Conservation (phyloP, 2,797 vertebrate species). For the Labeo calbasu region DNA sequence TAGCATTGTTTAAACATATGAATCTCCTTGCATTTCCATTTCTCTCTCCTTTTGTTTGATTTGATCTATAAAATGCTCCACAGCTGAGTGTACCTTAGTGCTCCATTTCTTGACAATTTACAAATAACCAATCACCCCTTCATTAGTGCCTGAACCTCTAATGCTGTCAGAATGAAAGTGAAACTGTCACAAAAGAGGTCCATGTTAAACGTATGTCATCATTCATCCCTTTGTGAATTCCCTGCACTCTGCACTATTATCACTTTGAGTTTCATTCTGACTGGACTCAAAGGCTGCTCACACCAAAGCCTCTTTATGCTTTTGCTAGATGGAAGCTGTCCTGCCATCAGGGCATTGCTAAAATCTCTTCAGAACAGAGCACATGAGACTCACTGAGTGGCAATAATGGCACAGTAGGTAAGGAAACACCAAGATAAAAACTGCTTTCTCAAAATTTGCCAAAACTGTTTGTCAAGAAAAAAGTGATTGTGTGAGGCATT, state of each 20-base stretch:
- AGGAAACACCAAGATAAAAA: constrained; percentile 17
- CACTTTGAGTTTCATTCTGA: constrained; percentile 31
- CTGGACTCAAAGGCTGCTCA: constrained; percentile 34
- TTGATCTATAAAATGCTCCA: neutral
- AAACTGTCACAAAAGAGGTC: constrained; percentile 16
- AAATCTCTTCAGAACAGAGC: constrained; percentile 37
- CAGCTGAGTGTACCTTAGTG: constrained; percentile 9
- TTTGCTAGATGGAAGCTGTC: constrained; percentile 45
- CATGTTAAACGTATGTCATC: constrained; percentile 30
- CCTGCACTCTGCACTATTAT: constrained; percentile 35
- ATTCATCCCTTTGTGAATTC: constrained; percentile 32
- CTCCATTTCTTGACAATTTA: constrained; percentile 28
- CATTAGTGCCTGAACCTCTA: constrained; percentile 27
- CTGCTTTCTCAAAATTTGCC: constrained; percentile 6
- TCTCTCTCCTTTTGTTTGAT: constrained; percentile 30
- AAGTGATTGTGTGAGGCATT: neutral
- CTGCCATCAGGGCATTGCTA: constrained; percentile 43
- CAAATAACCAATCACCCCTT: constrained; percentile 33
- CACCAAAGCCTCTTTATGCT: constrained; percentile 39
- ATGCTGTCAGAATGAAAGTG: constrained; percentile 28
- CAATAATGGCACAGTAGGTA: constrained; percentile 46
- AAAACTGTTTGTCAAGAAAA: neutral
- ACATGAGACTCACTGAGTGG: constrained; percentile 30
- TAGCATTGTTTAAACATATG: constrained; percentile 43
- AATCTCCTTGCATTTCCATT: constrained; percentile 47